These are phyloP conservation scores for Sitodiplosis mosellana DNA, from an alignment of 1,140 invertebrate species.

Conservation along the genomic window DNA sequence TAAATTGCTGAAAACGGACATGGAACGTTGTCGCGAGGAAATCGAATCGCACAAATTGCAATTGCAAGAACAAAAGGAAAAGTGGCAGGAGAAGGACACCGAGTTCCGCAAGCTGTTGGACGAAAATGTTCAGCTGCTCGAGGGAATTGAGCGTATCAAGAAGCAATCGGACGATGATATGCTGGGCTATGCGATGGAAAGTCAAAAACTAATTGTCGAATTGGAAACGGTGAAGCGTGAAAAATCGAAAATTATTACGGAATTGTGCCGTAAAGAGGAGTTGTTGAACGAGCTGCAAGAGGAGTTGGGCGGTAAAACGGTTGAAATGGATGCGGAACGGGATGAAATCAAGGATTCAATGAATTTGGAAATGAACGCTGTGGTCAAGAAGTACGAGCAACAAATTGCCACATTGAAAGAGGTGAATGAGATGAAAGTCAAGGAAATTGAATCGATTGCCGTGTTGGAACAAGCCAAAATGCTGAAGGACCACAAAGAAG, in stretches of 20 bases:
- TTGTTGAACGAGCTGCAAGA: conserved; percentile 20
- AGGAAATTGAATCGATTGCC: conserved; percentile 2
- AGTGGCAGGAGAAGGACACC: not conserved
- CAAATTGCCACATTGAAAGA: conserved; percentile 8
- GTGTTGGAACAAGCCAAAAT: conserved; percentile 1
- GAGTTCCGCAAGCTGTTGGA: not conserved
- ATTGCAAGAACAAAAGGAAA: not conserved
- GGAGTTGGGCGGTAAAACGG: conserved; percentile 22
- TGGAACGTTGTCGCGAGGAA: conserved; percentile 4
- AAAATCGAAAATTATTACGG: conserved; percentile 22
- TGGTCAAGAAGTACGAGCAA: conserved; percentile 12
- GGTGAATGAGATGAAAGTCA: conserved; percentile 4
- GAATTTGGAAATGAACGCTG: conserved; percentile 18
- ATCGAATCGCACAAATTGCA: conserved; percentile 8
- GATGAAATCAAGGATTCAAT: conserved; percentile 20
- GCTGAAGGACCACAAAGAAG: not conserved
- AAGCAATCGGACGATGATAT: conserved; percentile 21
- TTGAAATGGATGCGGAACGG: conserved; percentile 20
- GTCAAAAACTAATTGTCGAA: conserved; percentile 15
- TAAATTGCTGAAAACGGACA: conserved; percentile 9
- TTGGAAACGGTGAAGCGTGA: conserved; percentile 20
- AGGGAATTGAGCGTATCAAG: conserved; percentile 2
- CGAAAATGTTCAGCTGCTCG: not conserved
- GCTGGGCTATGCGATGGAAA: conserved; percentile 17
- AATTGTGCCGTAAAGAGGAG: conserved; percentile 23